Percentiles rank a stretch among this genome's conserved stretches.
These are phyloP conservation scores for Halcyon senegalensis DNA, from an alignment of 2,113 vertebrate species.

Conservation along the genomic window DNA sequence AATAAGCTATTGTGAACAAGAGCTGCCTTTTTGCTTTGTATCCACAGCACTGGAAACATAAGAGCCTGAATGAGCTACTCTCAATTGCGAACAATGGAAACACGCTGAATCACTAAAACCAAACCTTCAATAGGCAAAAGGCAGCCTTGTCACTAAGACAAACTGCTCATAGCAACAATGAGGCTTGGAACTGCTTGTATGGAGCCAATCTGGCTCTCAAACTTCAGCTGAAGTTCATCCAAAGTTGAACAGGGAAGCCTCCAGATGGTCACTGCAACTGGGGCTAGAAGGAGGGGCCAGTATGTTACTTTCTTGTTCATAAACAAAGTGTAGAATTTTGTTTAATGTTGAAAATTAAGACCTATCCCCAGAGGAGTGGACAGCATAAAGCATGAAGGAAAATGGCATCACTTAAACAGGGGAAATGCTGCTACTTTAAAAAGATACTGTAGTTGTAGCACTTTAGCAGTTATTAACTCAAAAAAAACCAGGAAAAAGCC, in stretches of 20 bases:
- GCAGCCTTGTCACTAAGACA: slow-evolving; percentile 50
- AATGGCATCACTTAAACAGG: not conserved
- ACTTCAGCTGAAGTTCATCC: slow-evolving; percentile 48
- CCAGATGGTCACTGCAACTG: not conserved
- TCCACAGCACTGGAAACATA: slow-evolving; percentile 8
- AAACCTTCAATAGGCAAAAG: slow-evolving; percentile 45
- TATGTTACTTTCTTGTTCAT: not conserved
- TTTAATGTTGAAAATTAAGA: not conserved
- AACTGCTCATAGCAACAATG: slow-evolving; percentile 47
- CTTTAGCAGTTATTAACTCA: not conserved
- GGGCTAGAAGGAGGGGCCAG: not conserved
- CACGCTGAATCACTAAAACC: slow-evolving; percentile 48
- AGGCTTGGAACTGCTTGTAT: slow-evolving; percentile 15
- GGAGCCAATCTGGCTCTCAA: not conserved
- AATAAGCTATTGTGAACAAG: slow-evolving; percentile 32
- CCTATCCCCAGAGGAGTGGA: not conserved
- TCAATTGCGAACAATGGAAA: slow-evolving; percentile 35
- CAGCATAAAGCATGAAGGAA: not conserved
- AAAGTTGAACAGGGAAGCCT: slow-evolving; percentile 41
- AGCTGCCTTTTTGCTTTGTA: slow-evolving; percentile 22
- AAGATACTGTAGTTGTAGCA: not conserved
- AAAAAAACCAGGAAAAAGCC: not conserved
- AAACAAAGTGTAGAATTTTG: not conserved
- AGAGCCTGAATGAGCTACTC: slow-evolving; percentile 54
- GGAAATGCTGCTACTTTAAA: not conserved